Conservation (phyloP, 1,140 invertebrate species). For the Cotesia chilonis region DNA sequence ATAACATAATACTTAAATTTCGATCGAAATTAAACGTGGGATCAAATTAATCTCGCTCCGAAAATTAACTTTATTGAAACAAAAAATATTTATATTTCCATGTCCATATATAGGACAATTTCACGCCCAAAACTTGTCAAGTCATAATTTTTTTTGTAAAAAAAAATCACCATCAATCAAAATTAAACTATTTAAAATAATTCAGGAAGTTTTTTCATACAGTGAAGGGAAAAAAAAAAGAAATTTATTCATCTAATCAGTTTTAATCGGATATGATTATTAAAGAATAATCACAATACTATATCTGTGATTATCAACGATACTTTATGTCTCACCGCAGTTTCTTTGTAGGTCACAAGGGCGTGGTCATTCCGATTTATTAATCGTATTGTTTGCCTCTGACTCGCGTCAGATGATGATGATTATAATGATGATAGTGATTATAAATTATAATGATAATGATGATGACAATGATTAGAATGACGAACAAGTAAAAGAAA, state of each 20-base stretch:
- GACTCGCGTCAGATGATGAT: conserved; percentile 25
- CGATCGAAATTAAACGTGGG: too few species aligned
- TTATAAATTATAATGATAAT: background rate
- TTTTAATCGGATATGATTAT: conserved; percentile 13
- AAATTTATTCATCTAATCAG: background rate
- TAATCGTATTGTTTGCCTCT: conserved; percentile 36
- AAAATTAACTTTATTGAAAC: too few species aligned
- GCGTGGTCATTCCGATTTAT: conserved; percentile 32
- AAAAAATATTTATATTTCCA: too few species aligned
- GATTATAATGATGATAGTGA: conserved; percentile 19
- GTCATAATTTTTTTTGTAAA: too few species aligned
- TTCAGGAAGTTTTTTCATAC: background rate
- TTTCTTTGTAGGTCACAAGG: conserved; percentile 37
- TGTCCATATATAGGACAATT: too few species aligned
- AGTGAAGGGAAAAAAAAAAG: too few species aligned
- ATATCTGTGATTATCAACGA: conserved; percentile 30
- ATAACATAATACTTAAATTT: too few species aligned
- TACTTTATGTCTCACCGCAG: conserved; percentile 22
- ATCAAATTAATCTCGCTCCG: too few species aligned
- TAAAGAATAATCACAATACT: conserved; percentile 27
- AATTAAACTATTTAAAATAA: background rate
- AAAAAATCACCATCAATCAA: too few species aligned
- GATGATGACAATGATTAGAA: conserved; percentile 19
- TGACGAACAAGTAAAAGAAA: too few species aligned
- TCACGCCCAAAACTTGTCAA: too few species aligned